These are phyloP conservation scores for Mormyrops attenuatus DNA, from an alignment of 2,797 vertebrate species.

Conservation along the genomic window DNA sequence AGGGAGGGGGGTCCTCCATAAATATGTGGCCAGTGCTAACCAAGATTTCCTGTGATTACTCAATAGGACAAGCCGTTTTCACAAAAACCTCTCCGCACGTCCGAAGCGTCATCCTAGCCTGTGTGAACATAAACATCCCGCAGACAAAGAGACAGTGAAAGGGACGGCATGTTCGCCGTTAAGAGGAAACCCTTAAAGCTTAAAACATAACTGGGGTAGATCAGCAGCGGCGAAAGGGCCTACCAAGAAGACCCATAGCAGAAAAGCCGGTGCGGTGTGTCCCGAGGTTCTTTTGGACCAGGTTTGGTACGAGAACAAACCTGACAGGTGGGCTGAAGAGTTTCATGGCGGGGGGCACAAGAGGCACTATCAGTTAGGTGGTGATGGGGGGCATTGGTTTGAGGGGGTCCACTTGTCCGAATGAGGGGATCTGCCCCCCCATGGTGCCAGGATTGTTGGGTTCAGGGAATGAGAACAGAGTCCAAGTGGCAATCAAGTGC, in stretches of 20 bases:
- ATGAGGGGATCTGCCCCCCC: neutral
- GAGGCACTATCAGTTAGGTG: neutral
- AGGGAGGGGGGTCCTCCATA: neutral
- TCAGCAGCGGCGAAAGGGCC: neutral
- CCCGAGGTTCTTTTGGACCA: neutral
- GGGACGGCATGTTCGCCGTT: neutral
- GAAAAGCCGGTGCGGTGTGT: neutral
- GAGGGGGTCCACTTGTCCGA: neutral
- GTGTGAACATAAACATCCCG: neutral
- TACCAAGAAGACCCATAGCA: neutral
- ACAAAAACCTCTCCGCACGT: neutral
- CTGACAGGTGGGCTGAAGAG: neutral
- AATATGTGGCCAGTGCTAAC: neutral
- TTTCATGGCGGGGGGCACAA: neutral
- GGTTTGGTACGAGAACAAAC: neutral
- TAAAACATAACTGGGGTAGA: neutral
- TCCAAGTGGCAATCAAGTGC: neutral
- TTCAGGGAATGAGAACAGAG: neutral
- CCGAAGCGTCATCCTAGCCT: neutral
- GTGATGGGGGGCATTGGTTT: neutral
- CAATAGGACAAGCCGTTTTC: neutral
- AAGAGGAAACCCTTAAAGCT: neutral
- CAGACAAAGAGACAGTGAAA: neutral
- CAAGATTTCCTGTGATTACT: neutral
- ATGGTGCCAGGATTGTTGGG: neutral